Conservation (phyloP, 2,797 vertebrate genomes). For the Phaenicophaeus curvirostris region DNA sequence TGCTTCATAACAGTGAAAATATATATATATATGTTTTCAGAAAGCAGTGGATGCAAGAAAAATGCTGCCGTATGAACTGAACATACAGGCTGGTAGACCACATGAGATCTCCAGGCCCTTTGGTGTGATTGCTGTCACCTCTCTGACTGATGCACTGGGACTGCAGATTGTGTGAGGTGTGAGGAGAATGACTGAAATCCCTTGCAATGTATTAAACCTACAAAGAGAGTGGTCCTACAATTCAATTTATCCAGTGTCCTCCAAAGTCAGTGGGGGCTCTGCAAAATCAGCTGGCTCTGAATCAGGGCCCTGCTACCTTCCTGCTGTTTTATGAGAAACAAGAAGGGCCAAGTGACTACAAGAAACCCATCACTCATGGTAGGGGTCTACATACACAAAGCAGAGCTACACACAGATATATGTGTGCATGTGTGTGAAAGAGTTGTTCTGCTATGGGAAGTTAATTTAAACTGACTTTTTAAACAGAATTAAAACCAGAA, state of each 20-base stretch:
- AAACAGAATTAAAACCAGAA: conserved; percentile 73
- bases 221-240: background rate
- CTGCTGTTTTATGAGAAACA: conserved; percentile 11
- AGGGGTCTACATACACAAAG: background rate
- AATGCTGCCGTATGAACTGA: background rate
- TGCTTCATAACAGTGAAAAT: background rate
- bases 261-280: background rate
- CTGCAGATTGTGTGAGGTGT: background rate
- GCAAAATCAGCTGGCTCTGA: background rate
- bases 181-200: background rate
- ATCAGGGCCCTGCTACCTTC: background rate
- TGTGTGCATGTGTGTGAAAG: background rate
- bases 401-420: background rate
- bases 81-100: background rate
- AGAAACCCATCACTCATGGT: background rate
- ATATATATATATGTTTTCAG: background rate
- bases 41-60: background rate
- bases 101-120: rapidly evolving
- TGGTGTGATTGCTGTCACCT: background rate
- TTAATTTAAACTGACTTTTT: conserved; percentile 37
- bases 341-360: background rate
- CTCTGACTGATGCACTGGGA: background rate
- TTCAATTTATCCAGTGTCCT: background rate
- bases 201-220: background rate
- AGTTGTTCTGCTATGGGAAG: conserved; percentile 41